Evolutionary conservation across 2,888 invertebrate species (phyloP).

Genomic region (Enoplolaimus lenunculus): DNA sequence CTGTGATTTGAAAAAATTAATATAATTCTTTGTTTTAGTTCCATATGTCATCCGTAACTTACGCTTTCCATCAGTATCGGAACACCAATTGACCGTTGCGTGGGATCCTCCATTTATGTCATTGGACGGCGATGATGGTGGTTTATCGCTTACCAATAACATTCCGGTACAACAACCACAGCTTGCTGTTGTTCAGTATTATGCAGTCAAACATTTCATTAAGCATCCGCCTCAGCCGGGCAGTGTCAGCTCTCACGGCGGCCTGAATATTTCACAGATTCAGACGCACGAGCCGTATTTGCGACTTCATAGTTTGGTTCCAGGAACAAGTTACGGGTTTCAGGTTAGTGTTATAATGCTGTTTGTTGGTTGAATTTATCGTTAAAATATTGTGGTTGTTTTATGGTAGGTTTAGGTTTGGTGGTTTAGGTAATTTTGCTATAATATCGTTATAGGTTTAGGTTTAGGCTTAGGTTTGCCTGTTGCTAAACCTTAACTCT

Average conservation of each 20-base stretch:
- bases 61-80: background rate
- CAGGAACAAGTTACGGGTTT: conserved; percentile 14
- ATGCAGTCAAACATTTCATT: conserved; percentile 7
- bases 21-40: conserved; percentile 55
- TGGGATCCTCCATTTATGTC: conserved; percentile 18
- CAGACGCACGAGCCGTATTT: background rate
- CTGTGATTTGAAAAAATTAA: no score
- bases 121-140: background rate
- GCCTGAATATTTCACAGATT: background rate
- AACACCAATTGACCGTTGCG: background rate
- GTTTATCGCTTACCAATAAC: background rate
- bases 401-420: no score
- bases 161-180: background rate
- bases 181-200: background rate
- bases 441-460: no score
- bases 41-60: conserved; percentile 36
- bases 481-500: no score
- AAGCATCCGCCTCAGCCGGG: no score
- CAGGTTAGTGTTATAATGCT: conserved; percentile 5
- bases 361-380: background rate
- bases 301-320: background rate
- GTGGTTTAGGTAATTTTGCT: no score
- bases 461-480: no score
- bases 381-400: no score
- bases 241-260: no score